These are phyloP conservation scores for Semnopithecus entellus DNA, from an alignment of 2,113 vertebrate genomes.

Conservation along the genomic window DNA sequence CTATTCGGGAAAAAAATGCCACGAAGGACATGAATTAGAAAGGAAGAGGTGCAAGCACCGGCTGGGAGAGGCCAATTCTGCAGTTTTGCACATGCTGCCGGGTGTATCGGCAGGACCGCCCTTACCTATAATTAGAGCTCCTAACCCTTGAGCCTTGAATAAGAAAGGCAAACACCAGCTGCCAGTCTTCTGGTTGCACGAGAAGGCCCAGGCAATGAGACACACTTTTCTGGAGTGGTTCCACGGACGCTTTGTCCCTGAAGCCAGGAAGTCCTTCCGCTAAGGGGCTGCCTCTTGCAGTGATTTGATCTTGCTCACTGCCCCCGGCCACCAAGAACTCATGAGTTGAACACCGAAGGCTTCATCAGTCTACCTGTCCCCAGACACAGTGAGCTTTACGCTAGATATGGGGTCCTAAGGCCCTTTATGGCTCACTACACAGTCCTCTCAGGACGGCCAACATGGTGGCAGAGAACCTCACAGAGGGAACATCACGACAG, in stretches of 20 bases:
- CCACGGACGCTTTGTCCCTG: not conserved
- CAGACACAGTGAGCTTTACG: not conserved
- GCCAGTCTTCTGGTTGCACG: not conserved
- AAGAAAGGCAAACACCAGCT: not conserved
- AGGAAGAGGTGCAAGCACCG: not conserved
- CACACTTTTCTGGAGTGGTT: not conserved
- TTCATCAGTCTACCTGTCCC: not conserved
- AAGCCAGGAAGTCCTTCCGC: not conserved
- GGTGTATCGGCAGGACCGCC: not conserved
- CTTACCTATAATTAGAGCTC: not conserved
- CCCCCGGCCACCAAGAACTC: not conserved
- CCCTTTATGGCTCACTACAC: not conserved
- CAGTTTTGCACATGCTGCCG: not conserved
- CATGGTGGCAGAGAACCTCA: not conserved
- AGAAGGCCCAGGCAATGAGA: not conserved
- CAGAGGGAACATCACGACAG: not conserved
- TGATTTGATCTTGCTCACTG: not conserved
- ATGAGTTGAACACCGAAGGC: not conserved
- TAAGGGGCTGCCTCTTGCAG: not conserved
- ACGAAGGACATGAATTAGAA: not conserved
- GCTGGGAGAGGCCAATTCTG: not conserved
- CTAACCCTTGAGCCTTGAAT: not conserved
- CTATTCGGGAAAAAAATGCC: not conserved
- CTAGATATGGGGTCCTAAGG: not conserved
- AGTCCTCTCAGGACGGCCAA: not conserved